A percentile compares a stretch with the other conserved stretches of the same genome.
Conservation (phyloP, 2,888 invertebrate genomes). For the Hesperia comma region DNA sequence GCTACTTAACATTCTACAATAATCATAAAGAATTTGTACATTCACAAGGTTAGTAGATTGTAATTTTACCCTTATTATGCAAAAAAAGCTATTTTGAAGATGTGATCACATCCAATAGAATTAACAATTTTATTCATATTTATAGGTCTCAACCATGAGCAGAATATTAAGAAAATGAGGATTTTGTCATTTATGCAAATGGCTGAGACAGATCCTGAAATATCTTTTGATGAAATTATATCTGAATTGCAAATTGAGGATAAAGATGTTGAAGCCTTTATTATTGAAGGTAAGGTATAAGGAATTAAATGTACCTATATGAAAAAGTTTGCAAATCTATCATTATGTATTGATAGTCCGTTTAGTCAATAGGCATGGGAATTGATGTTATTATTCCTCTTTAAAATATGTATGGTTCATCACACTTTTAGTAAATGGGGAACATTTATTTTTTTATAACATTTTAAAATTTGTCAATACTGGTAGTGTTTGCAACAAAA, state of each 20-base stretch:
- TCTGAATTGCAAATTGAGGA: conserved; percentile 93
- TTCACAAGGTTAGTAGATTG: conserved; percentile 77
- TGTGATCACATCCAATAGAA: too few relatives aligned
- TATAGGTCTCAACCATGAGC: conserved; percentile 93
- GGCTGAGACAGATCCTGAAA: conserved; percentile 96
- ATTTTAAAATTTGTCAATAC: too few relatives aligned
- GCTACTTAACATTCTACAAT: conserved; percentile 96
- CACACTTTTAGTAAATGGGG: too few relatives aligned
- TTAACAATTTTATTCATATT: neutral
- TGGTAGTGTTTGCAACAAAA: too few relatives aligned
- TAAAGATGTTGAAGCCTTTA: conserved; percentile 96
- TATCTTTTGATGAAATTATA: conserved; percentile 95
- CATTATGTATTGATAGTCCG: too few relatives aligned
- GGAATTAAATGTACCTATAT: neutral
- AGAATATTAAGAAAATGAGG: conserved; percentile 98
- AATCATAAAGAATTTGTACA: conserved; percentile 96
- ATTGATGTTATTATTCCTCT: too few relatives aligned
- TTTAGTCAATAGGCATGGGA: too few relatives aligned
- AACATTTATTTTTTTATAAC: too few relatives aligned
- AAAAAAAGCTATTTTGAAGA: too few relatives aligned
- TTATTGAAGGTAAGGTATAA: conserved; percentile 92
- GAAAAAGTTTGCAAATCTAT: too few relatives aligned
- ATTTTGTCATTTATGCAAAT: conserved; percentile 98
- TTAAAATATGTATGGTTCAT: too few relatives aligned
- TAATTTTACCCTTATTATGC: neutral